Evolutionary conservation across 2,113 vertebrate species (phyloP), one percentile per base, ranked within the genome.

Genomic region (Pungitius pungitius): DNA sequence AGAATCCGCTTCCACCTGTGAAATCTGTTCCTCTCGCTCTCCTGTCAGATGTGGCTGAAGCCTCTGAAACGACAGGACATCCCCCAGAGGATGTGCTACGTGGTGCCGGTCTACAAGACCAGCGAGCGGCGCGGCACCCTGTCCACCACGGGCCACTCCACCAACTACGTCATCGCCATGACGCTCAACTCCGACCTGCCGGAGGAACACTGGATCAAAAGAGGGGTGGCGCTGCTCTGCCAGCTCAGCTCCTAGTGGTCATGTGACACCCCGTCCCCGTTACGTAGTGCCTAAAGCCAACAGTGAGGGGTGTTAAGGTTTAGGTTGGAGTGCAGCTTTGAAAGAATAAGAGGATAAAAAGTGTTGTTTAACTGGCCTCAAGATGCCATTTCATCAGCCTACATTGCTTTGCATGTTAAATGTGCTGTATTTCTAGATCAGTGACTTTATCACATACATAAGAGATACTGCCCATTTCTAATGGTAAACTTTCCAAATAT

Each of bases 101-200:
- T 95, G 18, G 91, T 88, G 12, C 95, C 95, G 0, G 64, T 97
- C 69, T 97, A 96, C 78, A 96, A 98, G 87, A 97, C 95, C 10
- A 95, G 95, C 0, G 95, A 98, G 87, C 92, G 96, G 37, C 92
- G 96, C 18, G 96, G 95, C 5, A 93, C 93, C 0, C 78, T 97
- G 51, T 97, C 96, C 57, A 96, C 96, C 30, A 96, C 95, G 0
- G 96, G 96, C 6, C 96, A 97, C 47, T 97, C 96, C 59, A 98
- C 95, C 22, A 98, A 96, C 55, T 97, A 95, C 0, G 95, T 96
- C 49, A 93, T 96, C 1, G 90, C 95, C 37, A 93, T 96, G 94
- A 94, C 89, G 6, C 94, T 98, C 6, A 92, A 93, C 77, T 93
- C 95, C 0, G 88, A 94, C 15, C 76, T 93, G 1, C 86, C 93